A percentile compares a stretch with the other conserved stretches of the same genome.
These are phyloP conservation scores for Chondrilla cf. caribensis DNA, from an alignment of 37 sponge, comb jelly and placozoan species.

Conservation along the genomic window DNA sequence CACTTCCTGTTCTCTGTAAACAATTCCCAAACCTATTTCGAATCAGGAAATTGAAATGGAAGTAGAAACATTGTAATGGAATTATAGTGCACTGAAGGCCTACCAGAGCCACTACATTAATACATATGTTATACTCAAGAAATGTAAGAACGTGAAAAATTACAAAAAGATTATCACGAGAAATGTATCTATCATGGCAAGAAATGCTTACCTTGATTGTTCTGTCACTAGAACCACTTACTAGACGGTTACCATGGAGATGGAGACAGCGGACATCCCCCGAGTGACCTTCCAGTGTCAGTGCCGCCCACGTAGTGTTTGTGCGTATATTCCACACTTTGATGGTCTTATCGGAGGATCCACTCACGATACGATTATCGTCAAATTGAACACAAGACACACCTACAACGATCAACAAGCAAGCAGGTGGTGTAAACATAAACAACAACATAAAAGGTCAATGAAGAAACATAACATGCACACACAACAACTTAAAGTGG, in stretches of 20 bases:
- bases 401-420: constrained; percentile 34
- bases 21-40: constrained; percentile 87
- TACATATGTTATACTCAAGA: too few relatives aligned
- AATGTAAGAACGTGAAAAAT: too few relatives aligned
- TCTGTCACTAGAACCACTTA: constrained; percentile 92
- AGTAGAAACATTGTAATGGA: neutral
- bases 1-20: constrained; percentile 74
- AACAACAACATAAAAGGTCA: neutral
- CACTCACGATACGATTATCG: constrained; percentile 87
- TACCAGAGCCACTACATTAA: too few relatives aligned
- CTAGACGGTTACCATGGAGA: constrained; percentile 81
- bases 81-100: too few relatives aligned
- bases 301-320: constrained; percentile 91
- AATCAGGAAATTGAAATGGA: neutral
- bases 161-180: too few relatives aligned
- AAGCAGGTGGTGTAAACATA: neutral
- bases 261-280: constrained; percentile 94
- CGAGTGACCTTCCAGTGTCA: constrained; percentile 93
- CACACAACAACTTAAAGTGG: too few relatives aligned
- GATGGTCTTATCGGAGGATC: constrained; percentile 94
- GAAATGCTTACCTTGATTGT: constrained; percentile 77
- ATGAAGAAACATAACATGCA: neutral
- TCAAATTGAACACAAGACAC: constrained; percentile 98
- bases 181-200: too few relatives aligned
- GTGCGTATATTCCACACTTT: constrained; percentile 98